These are phyloP conservation scores for Aplidium turbinatum DNA, from an alignment of 23 tunicate genomes.

Conservation along the genomic window DNA sequence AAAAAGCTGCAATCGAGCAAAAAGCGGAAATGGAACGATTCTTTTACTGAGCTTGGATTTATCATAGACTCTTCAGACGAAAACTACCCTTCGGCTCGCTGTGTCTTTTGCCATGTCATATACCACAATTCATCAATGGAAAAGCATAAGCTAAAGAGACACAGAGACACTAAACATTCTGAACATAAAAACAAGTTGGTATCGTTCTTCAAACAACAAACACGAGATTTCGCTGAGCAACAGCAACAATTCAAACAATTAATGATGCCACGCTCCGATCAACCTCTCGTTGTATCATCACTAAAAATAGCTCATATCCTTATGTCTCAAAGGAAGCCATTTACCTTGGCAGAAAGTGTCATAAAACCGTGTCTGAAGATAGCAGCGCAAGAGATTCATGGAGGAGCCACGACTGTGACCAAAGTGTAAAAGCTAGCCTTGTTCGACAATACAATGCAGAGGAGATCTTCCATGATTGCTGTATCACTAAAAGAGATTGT, in stretches of 20 bases:
- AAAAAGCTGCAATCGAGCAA: slow-evolving; percentile 37
- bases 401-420: slow-evolving; percentile 46
- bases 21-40: slow-evolving; percentile 58
- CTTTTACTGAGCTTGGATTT: slow-evolving; percentile 39
- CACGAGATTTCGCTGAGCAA: slow-evolving; percentile 51
- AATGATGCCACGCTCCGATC: slow-evolving; percentile 31
- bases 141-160: slow-evolving; percentile 42
- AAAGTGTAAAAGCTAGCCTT: slow-evolving; percentile 51
- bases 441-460: slow-evolving; percentile 46
- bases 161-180: slow-evolving; percentile 57
- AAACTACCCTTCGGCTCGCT: slow-evolving; percentile 50
- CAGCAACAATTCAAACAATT: slow-evolving; percentile 45
- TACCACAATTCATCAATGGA: slow-evolving; percentile 51
- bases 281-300: slow-evolving; percentile 49
- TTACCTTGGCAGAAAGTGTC: slow-evolving; percentile 56
- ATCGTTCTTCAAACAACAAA: slow-evolving; percentile 49
- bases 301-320: slow-evolving; percentile 44
- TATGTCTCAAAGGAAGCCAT: slow-evolving; percentile 60
- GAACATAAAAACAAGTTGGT: slow-evolving; percentile 64
- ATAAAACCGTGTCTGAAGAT: slow-evolving; percentile 61
- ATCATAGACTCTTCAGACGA: slow-evolving; percentile 13
- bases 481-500: slow-evolving; percentile 40
- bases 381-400: slow-evolving; percentile 52
- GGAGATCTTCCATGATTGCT: slow-evolving; percentile 33
- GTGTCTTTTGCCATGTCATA: slow-evolving; percentile 50